Evolutionary conservation across 2,797 vertebrate species (phyloP).

Genomic region (Chelonia mydas): DNA sequence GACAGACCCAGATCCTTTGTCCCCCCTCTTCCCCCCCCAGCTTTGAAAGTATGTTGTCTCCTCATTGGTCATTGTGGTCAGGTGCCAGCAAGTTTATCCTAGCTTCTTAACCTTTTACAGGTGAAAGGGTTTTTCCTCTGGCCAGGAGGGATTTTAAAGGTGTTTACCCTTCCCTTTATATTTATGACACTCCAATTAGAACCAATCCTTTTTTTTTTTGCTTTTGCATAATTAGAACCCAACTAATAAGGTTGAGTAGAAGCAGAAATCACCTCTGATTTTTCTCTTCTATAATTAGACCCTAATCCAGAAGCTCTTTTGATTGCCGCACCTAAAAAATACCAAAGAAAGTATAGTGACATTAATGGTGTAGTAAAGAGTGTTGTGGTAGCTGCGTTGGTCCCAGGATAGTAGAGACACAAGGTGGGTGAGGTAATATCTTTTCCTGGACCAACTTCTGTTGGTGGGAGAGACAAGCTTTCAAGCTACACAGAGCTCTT

Average conservation of each 20-base stretch:
- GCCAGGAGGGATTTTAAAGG: too few species aligned
- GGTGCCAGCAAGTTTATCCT: too few species aligned
- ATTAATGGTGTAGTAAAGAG: not conserved
- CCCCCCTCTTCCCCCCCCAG: too few species aligned
- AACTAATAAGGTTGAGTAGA: not conserved
- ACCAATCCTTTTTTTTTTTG: not conserved
- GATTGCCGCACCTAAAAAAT: not conserved
- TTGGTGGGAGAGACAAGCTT: not conserved
- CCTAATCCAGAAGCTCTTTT: not conserved
- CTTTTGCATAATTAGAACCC: not conserved
- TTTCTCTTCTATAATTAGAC: not conserved
- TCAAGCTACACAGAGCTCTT: not conserved
- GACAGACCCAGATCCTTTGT: too few species aligned
- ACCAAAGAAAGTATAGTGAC: not conserved
- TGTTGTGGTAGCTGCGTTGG: not conserved
- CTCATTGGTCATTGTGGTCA: too few species aligned
- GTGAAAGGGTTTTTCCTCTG: too few species aligned
- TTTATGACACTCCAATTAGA: too few species aligned
- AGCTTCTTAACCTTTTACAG: too few species aligned
- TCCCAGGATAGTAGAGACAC: not conserved
- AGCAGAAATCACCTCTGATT: not conserved
- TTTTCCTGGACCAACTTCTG: not conserved
- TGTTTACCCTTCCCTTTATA: too few species aligned
- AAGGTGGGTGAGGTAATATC: not conserved
- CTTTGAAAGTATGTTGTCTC: too few species aligned